phyloP scores from a whole-genome alignment of 2,113 vertebrate species.

The Cairina moschata region DNA sequence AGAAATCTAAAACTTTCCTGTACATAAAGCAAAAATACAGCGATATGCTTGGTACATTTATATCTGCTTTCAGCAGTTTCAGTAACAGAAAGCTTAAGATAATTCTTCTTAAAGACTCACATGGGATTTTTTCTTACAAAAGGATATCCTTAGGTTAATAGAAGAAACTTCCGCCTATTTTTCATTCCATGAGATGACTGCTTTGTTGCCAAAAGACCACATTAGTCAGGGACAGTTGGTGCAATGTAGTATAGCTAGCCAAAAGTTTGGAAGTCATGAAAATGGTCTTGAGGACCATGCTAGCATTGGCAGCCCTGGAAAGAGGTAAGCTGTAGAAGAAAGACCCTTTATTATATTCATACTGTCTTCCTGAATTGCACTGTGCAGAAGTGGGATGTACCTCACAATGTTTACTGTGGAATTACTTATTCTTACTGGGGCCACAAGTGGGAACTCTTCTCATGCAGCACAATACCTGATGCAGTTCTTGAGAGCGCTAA shows the following conservation, averaged over 20 bases:
- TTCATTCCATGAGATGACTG: neutral
- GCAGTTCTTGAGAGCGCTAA: neutral
- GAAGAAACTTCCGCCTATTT: neutral
- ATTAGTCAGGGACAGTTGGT: neutral
- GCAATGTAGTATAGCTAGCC: neutral
- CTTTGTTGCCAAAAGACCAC: neutral
- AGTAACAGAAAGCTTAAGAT: neutral
- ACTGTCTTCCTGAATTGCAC: neutral
- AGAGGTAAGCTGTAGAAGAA: neutral
- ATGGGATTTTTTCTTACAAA: conserved; percentile 3
- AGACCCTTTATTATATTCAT: neutral
- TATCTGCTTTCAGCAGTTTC: neutral
- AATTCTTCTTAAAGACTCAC: neutral
- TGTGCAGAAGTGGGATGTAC: neutral
- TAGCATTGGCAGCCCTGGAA: neutral
- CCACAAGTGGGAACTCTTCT: neutral
- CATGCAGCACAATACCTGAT: neutral
- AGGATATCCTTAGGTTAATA: neutral
- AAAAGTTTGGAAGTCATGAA: neutral
- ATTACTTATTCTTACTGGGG: neutral
- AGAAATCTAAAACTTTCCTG: neutral
- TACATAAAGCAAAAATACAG: neutral
- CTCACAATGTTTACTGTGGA: neutral
- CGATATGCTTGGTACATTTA: neutral
- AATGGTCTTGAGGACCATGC: neutral